Evolutionary conservation across 2,113 vertebrate genomes (phyloP).

Genomic region (Neopipo cinnamomea): DNA sequence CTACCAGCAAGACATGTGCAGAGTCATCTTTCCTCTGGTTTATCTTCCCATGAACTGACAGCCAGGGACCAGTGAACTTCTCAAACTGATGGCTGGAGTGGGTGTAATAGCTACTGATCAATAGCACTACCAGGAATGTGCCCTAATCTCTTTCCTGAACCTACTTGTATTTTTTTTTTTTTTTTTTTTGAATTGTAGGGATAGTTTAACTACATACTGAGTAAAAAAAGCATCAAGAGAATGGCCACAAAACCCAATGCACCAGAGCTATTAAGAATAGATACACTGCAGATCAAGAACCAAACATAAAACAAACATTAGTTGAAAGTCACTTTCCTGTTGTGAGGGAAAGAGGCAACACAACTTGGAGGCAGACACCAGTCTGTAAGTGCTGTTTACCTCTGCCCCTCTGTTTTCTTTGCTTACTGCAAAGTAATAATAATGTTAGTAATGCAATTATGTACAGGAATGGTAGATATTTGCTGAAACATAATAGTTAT

Average conservation of each 20-base stretch:
- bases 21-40: constrained; percentile 5
- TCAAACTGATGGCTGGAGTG: neutral
- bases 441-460: neutral
- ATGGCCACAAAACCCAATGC: neutral
- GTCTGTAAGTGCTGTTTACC: neutral
- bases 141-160: neutral
- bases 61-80: neutral
- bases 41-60: constrained; percentile 5
- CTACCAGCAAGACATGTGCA: neutral
- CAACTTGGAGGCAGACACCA: neutral
- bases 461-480: neutral
- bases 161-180: too few relatives aligned
- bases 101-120: neutral
- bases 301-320: neutral
- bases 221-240: neutral
- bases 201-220: neutral
- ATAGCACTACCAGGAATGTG: neutral
- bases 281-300: neutral
- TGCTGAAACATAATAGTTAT: neutral
- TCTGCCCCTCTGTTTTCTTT: neutral
- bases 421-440: neutral
- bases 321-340: neutral
- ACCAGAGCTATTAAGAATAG: neutral
- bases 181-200: neutral
- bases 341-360: neutral